These are phyloP conservation scores for Umimayanthus kanabou DNA, from an alignment of 92 coral and sea anemone genomes.

Conservation along the genomic window DNA sequence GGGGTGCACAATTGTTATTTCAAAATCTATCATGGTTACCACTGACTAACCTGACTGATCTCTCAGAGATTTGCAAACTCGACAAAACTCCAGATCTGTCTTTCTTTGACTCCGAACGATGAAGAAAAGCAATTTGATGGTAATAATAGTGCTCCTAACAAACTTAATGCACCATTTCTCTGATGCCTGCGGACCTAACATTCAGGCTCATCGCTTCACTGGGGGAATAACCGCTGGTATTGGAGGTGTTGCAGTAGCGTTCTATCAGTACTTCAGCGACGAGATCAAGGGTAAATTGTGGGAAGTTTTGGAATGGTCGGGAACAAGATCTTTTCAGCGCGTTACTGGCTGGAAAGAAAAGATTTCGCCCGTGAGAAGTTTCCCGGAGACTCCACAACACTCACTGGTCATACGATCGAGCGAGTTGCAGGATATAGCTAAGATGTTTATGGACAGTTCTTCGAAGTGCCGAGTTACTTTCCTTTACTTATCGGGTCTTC, in stretches of 20 bases:
- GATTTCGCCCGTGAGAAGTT: background rate
- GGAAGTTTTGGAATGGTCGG: background rate
- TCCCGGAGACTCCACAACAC: background rate
- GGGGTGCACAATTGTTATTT: too few relatives aligned
- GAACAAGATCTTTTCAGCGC: background rate
- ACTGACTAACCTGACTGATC: too few relatives aligned
- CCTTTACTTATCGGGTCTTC: constrained; percentile 7
- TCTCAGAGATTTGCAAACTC: too few relatives aligned
- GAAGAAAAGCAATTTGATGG: background rate
- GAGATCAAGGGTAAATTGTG: background rate
- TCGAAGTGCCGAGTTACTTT: background rate
- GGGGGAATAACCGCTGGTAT: background rate
- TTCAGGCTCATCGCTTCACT: background rate
- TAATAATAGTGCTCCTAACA: background rate
- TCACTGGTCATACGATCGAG: background rate
- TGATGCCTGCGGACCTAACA: background rate
- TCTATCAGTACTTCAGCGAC: background rate
- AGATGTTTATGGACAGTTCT: background rate
- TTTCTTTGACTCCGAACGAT: background rate
- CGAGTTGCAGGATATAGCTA: background rate
- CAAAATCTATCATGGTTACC: too few relatives aligned
- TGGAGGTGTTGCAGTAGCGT: background rate
- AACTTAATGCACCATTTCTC: background rate
- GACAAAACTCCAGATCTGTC: too few relatives aligned
- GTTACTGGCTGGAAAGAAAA: background rate